phyloP scores from a whole-genome alignment of 2,113 vertebrate species.

The Psephotus haematonotus region DNA sequence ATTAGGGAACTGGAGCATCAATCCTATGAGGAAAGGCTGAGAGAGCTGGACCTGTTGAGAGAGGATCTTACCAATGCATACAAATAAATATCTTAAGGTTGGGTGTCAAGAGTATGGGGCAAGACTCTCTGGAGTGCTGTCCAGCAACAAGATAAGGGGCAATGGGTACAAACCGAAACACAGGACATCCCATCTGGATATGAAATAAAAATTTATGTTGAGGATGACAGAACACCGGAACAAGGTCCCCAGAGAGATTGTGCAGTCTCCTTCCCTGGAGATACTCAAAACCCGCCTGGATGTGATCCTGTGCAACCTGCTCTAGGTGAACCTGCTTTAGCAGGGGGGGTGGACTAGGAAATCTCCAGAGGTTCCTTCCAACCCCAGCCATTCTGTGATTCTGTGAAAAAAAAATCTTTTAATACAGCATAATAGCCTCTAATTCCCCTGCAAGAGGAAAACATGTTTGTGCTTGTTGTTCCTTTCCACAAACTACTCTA shows the following conservation, averaged over 20 bases:
- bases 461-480: background rate
- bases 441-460: background rate
- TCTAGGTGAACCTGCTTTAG: background rate
- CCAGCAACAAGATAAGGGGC: background rate
- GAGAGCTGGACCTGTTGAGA: no score
- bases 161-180: background rate
- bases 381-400: background rate
- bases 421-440: background rate
- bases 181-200: background rate
- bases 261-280: background rate
- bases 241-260: background rate
- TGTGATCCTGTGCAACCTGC: background rate
- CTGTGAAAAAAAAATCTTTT: background rate
- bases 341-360: background rate
- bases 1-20: background rate
- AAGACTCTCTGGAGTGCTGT: background rate
- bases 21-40: background rate
- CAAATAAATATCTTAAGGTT: background rate
- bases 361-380: background rate
- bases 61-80: background rate
- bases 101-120: background rate
- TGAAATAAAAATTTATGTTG: background rate
- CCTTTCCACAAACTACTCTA: background rate
- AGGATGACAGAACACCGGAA: background rate
- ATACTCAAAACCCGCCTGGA: background rate